Base-by-base conservation (phyloP, 2,113 vertebrate genomes). In the Tenrec ecaudatus region DNA sequence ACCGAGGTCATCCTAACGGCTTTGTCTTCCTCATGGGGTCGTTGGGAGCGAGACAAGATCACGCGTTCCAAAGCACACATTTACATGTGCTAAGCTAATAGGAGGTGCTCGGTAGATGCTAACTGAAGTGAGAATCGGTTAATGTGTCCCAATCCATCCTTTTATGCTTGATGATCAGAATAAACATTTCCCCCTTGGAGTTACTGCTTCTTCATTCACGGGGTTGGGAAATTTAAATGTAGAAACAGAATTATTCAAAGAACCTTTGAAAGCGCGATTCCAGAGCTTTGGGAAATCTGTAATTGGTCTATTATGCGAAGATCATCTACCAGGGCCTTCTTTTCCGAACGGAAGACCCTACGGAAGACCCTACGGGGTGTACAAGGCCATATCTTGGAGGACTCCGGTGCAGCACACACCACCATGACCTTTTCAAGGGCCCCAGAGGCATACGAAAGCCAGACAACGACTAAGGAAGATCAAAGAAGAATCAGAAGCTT, bases 251-350 rank as follows among this genome's bases (percentile, higher is more conserved):
- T 95, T 91, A 90, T 86, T 95, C 93, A 84, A 71, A 95, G 82
- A 92, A 88, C 86, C 93, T 90, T 96, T 29, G 58, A 94, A 89
- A 94, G 64, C 78, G 60, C 64, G 64, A 93, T 96, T 88, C 82
- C 33, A 91, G 94, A 95, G 96, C 96, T 96, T 86, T 96, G 82
- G 84, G 88, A 81, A 92, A 90, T 80, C 85, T 93, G 47, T 94
- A 97, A 96, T 81, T 14, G 15, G 94, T 82, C 83, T 84, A 79
- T 95, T 86, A 95, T 58, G 88, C 23, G 2, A 96, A 78, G 75
- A 97, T 76, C 75, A 69, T 85, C 43, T 29, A 75, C 47, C 36
- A 81, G 80, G 8, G 31, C 15, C 71, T 82, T 84, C 75, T 60
- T 82, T 80, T 92, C 82, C 68, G 33, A 82, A 85, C 3, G 43